These are phyloP conservation scores for Podilymbus podiceps DNA, from an alignment of 2,113 vertebrate species.

Conservation along the genomic window DNA sequence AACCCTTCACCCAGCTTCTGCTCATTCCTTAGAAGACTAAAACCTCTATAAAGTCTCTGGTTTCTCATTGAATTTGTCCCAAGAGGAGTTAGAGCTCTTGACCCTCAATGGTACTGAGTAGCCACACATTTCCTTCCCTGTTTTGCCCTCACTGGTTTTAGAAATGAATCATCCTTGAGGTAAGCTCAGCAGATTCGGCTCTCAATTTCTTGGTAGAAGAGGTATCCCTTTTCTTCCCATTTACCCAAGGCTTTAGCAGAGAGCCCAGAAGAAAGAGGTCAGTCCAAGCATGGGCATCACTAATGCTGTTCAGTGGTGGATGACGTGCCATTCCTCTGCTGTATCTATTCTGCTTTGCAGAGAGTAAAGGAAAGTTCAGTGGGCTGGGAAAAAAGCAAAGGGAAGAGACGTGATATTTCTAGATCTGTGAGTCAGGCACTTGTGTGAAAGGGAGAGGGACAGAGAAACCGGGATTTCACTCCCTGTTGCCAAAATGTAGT, in stretches of 20 bases:
- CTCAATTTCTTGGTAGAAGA: not conserved
- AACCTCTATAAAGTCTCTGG: not conserved
- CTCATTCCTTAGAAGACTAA: not conserved
- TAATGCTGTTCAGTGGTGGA: not conserved
- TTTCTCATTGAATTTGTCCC: not conserved
- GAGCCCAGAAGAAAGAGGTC: not conserved
- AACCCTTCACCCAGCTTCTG: not conserved
- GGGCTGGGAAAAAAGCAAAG: not conserved
- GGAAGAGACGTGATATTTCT: not conserved
- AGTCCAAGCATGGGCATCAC: not conserved
- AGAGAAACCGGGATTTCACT: not conserved
- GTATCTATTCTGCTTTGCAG: not conserved
- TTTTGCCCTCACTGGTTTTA: not conserved
- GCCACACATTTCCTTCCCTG: not conserved
- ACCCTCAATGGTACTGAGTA: not conserved
- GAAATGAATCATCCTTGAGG: not conserved
- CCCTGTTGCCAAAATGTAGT: not conserved
- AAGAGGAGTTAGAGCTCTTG: not conserved
- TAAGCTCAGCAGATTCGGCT: not conserved
- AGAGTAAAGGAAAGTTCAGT: not conserved
- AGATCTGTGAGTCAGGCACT: not conserved
- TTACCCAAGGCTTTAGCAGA: not conserved
- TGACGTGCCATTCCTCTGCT: rapidly evolving
- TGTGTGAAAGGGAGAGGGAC: not conserved
- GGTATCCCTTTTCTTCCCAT: not conserved